A percentile compares a stretch with the other conserved stretches of the same genome.
Evolutionary conservation across 2,888 invertebrate species (phyloP).

Genomic region (Netelia fuscicornis): DNA sequence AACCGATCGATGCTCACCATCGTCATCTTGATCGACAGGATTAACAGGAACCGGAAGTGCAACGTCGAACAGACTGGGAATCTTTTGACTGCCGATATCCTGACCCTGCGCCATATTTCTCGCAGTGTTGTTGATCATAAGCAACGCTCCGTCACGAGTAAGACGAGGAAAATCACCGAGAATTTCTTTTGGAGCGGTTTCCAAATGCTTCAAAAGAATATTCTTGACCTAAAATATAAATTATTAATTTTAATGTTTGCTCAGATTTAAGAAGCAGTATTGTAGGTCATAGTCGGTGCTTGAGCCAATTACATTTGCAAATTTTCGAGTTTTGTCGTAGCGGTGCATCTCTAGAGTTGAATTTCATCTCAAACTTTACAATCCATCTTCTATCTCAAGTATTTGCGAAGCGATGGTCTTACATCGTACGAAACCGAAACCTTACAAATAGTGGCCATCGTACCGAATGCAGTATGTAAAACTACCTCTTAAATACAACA

Average conservation of each 20-base stretch:
- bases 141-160: slow-evolving; percentile 91
- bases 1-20: slow-evolving; percentile 71
- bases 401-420: too few species aligned
- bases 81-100: slow-evolving; percentile 79
- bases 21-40: slow-evolving; percentile 75
- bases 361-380: too few species aligned
- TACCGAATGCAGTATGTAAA: too few species aligned
- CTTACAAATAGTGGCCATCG: too few species aligned
- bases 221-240: slow-evolving; percentile 79
- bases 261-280: too few species aligned
- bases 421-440: too few species aligned
- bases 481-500: too few species aligned
- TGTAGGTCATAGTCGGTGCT: too few species aligned
- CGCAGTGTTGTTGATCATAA: slow-evolving; percentile 85
- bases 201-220: slow-evolving; percentile 90
- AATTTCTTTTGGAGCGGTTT: slow-evolving; percentile 96
- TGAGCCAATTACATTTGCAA: too few species aligned
- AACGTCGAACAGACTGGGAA: slow-evolving; percentile 84
- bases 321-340: too few species aligned
- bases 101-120: slow-evolving; percentile 78
- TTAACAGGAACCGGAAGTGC: slow-evolving; percentile 79
- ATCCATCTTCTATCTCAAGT: too few species aligned
- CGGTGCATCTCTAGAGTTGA: too few species aligned
- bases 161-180: slow-evolving; percentile 95
- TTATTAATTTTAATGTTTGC: not conserved